Evolutionary conservation across 1,140 invertebrate genomes (phyloP).

Genomic region (Lordiphosa collinella): DNA sequence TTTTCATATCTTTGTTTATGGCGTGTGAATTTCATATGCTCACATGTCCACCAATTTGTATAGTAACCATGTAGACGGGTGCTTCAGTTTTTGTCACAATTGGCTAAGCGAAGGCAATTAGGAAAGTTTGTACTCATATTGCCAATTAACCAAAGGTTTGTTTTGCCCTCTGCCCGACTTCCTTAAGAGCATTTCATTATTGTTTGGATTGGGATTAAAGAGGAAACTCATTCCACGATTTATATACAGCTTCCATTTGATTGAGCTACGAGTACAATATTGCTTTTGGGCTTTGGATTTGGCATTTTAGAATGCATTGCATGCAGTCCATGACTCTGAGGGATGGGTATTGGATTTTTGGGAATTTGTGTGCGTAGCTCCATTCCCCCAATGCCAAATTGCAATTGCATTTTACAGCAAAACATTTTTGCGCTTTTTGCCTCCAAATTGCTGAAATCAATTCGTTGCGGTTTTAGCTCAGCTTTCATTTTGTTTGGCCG

Average conservation of each 20-base stretch:
- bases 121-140: constrained; percentile 16
- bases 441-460: constrained; percentile 68
- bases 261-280: constrained; percentile 30
- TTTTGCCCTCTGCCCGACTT: constrained; percentile 8
- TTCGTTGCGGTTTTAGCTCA: constrained; percentile 58
- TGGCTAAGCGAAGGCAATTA: constrained; percentile 45
- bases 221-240: constrained; percentile 5
- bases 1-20: constrained; percentile 59
- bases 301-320: constrained; percentile 23
- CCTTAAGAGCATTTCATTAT: not conserved
- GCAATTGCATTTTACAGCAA: constrained; percentile 60
- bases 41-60: constrained; percentile 8
- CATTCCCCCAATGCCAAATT: constrained; percentile 32
- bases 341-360: constrained; percentile 16
- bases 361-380: constrained; percentile 8
- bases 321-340: constrained; percentile 20
- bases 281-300: constrained; percentile 35
- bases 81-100: constrained; percentile 44
- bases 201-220: not conserved
- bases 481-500: constrained; percentile 38
- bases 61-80: not conserved
- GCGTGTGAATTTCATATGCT: constrained; percentile 58
- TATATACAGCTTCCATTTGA: constrained; percentile 4
- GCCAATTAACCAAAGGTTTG: constrained; percentile 12
- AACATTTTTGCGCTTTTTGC: constrained; percentile 56